Evolutionary conservation across 2,888 invertebrate genomes (phyloP), one percentile per base, ranked within the genome.

Genomic region (Drosophila emarginata): DNA sequence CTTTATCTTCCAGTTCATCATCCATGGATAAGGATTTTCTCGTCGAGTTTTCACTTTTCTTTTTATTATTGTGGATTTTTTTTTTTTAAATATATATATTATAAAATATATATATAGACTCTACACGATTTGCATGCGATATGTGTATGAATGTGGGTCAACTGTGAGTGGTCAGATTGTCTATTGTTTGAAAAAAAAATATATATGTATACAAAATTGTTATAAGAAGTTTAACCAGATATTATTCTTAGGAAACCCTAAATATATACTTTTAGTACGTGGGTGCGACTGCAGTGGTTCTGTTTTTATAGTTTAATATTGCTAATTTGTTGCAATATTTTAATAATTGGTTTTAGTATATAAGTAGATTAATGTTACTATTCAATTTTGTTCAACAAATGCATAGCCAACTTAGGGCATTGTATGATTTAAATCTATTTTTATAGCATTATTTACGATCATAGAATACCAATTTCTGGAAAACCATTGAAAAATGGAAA

Each of bases 1-100:
- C 95, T 93, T 95, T 95, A 89, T 97, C 97, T 93, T 97, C 97
- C 89, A 97, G 93, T 93, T 97, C 97, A 95, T 97, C 97, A 94
- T 97, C 97, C 97, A 97, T 97, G 77, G 45, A 45, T 45, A 45
- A 45, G 45, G 45, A 4, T 57, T 57, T 21, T 21, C 21, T 21
- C 7, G 40, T 14, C 15, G 15, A 15, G 15, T 39, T 6, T 14
- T 7, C 14, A 40, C 53, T 39, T 50, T 61, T 61, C 53, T 50
- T 75, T 78, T 70, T 68, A 77, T 70, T 80, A 76, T 79, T 79
- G 11, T 32, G 32, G 9, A 7, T 32, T 32, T 32, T 9, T 32
- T 32, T 32, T 32, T 32, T 2, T 32, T 32, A 9, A 32, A 14
- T 18, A 21, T 45, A 45, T 45, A 45, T 45, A 21, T 21, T 21